Conservation (phyloP, 1,140 invertebrate species). For the Cataglyphis hispanica region DNA sequence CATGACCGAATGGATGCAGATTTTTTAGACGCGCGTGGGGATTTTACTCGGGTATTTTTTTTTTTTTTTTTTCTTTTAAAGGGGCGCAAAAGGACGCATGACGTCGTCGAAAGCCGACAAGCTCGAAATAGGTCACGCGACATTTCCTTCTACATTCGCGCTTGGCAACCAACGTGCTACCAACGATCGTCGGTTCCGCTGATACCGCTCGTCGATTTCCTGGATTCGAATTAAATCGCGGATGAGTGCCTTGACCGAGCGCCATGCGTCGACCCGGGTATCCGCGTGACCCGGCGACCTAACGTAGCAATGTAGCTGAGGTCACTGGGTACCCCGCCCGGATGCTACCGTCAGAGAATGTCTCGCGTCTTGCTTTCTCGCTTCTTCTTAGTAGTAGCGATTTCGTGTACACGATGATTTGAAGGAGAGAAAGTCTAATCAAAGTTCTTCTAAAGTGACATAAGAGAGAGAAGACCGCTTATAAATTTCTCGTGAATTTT, state of each 20-base stretch:
- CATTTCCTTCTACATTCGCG: background rate
- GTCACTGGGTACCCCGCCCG: slow-evolving; percentile 76
- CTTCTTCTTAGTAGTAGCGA: background rate
- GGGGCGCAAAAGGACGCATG: background rate
- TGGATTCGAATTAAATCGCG: slow-evolving; percentile 3
- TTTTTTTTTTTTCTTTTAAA: background rate
- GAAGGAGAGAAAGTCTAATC: background rate
- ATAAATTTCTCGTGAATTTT: background rate
- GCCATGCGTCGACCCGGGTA: slow-evolving; percentile 80
- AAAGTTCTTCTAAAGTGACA: too few relatives aligned
- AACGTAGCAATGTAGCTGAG: slow-evolving; percentile 73
- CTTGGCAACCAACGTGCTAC: background rate
- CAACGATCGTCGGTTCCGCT: background rate
- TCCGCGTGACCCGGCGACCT: slow-evolving; percentile 81
- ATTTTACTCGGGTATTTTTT: background rate
- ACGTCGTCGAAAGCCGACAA: background rate
- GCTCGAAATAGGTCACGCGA: slow-evolving; percentile 65
- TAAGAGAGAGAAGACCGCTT: too few relatives aligned
- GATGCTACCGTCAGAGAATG: slow-evolving; percentile 57
- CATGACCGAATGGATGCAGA: background rate
- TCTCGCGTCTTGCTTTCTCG: slow-evolving; percentile 22
- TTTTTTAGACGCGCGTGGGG: background rate
- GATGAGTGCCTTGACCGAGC: slow-evolving; percentile 74
- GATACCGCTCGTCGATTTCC: slow-evolving; percentile 26
- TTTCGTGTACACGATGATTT: background rate